Percentiles rank a stretch among this genome's conserved stretches.
Evolutionary conservation across 2,888 invertebrate genomes (phyloP).

Genomic region (Platyscelio sp.): DNA sequence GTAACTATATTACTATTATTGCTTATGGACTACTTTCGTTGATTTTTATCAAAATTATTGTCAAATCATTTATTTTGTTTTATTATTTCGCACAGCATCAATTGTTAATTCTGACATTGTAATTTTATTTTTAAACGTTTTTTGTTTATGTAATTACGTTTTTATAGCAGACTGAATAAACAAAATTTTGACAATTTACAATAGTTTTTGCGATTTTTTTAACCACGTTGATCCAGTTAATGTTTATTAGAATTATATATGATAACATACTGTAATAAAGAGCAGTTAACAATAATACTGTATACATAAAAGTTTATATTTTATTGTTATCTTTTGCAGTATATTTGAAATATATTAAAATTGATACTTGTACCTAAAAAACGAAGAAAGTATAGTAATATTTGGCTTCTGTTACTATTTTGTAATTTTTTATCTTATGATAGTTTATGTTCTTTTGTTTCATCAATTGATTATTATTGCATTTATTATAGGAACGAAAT

Average conservation of each 20-base stretch:
- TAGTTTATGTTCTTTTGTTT: constrained; percentile 51
- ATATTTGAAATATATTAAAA: constrained; percentile 7
- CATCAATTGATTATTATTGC: constrained; percentile 39
- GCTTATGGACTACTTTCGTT: constrained; percentile 18
- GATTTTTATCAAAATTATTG: constrained; percentile 17
- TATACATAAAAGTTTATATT: constrained; percentile 24
- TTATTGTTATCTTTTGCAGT: constrained; percentile 24
- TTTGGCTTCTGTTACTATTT: too few relatives aligned
- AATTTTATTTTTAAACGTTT: constrained; percentile 40
- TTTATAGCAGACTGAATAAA: constrained; percentile 60
- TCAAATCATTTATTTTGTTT: constrained; percentile 13
- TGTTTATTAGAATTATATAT: constrained; percentile 64
- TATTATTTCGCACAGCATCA: constrained; percentile 27
- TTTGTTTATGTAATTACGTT: constrained; percentile 55
- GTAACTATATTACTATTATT: constrained; percentile 40
- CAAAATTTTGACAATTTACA: constrained; percentile 53
- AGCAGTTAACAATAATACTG: too few relatives aligned
- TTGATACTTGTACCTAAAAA: constrained; percentile 43
- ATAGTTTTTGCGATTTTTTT: constrained; percentile 49
- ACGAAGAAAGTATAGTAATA: constrained; percentile 52
- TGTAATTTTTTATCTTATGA: not conserved
- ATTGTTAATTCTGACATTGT: constrained; percentile 28
- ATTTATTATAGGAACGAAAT: too few relatives aligned
- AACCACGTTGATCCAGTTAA: constrained; percentile 54
- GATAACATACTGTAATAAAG: too few relatives aligned